These are phyloP conservation scores for Porites cylindrica DNA, from an alignment of 92 coral and sea anemone genomes.

Conservation along the genomic window DNA sequence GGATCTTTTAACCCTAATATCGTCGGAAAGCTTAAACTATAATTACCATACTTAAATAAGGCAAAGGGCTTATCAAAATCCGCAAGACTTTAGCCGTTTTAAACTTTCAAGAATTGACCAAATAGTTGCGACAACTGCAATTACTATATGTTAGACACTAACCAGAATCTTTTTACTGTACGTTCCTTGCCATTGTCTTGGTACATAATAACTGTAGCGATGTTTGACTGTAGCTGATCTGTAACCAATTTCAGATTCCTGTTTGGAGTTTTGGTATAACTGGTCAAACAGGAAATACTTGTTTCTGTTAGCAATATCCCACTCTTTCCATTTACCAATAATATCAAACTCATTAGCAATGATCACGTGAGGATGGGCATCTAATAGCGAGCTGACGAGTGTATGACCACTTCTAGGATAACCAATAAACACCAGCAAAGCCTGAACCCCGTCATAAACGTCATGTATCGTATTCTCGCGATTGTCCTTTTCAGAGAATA, in stretches of 20 bases:
- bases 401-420: constrained; percentile 97
- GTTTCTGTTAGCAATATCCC: constrained; percentile 79
- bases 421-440: constrained; percentile 87
- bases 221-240: constrained; percentile 49
- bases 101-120: too few species aligned
- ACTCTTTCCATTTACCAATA: constrained; percentile 79
- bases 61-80: too few species aligned
- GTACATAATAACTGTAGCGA: constrained; percentile 74
- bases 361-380: constrained; percentile 94
- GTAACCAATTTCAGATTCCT: constrained; percentile 68
- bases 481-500: not conserved
- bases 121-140: too few species aligned
- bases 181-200: constrained; percentile 94
- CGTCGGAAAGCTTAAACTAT: too few species aligned
- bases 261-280: constrained; percentile 81
- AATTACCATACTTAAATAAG: too few species aligned
- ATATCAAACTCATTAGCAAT: constrained; percentile 94
- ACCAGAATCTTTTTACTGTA: constrained; percentile 76
- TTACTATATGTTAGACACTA: not conserved
- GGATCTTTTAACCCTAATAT: too few species aligned
- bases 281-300: constrained; percentile 90
- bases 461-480: constrained; percentile 23
- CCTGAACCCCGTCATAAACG: constrained; percentile 76
- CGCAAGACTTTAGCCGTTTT: too few species aligned
- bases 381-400: constrained; percentile 91